Percentiles rank a stretch among this genome's conserved stretches.
Evolutionary conservation across 2,797 vertebrate species (phyloP).

Genomic region (Eulemur albifrons): DNA sequence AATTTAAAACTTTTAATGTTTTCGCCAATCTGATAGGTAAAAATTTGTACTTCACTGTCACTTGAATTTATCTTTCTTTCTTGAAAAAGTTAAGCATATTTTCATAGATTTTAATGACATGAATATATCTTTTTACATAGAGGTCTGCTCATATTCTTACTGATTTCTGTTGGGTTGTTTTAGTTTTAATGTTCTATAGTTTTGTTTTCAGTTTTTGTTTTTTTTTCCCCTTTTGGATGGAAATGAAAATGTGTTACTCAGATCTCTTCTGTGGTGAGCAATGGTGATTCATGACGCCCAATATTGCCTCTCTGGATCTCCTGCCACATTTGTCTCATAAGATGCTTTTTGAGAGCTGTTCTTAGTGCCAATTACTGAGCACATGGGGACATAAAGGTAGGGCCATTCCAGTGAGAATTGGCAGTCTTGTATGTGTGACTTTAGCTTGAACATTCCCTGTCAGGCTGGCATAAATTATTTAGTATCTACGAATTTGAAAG

Average conservation of each 20-base stretch:
- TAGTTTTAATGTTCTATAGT: not conserved
- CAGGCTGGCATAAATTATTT: not conserved
- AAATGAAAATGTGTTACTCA: not conserved
- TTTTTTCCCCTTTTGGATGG: not conserved
- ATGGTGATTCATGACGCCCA: not conserved
- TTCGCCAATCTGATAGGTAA: not conserved
- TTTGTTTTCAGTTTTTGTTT: not conserved
- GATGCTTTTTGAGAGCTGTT: not conserved
- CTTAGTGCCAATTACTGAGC: not conserved
- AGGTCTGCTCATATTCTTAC: not conserved
- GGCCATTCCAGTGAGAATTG: not conserved
- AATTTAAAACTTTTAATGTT: not conserved
- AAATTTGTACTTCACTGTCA: not conserved
- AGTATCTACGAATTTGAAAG: not conserved
- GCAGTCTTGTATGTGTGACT: not conserved
- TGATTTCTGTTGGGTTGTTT: not conserved
- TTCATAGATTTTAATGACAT: not conserved
- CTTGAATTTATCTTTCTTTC: not conserved
- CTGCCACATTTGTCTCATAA: not conserved
- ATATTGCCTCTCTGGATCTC: rapidly evolving
- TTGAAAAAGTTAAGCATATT: not conserved
- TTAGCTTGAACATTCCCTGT: not conserved
- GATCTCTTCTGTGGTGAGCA: not conserved
- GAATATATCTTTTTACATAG: not conserved
- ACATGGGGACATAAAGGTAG: not conserved